phyloP scores from a whole-genome alignment of 2,113 vertebrate genomes.

The Bos indicus region DNA sequence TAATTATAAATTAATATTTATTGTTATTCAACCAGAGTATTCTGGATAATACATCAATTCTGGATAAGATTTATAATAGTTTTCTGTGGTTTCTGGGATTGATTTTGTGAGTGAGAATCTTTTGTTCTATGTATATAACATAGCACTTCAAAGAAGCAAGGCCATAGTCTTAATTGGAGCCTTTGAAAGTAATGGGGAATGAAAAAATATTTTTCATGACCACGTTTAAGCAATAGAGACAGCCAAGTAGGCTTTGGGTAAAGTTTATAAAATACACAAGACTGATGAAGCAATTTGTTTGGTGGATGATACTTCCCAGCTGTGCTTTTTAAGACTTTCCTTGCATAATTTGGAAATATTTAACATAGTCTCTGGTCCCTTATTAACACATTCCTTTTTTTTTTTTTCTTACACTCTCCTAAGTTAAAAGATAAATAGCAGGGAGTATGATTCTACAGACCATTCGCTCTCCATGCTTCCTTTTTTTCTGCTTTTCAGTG shows the following conservation, averaged over 20 bases:
- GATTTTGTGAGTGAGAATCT: background rate
- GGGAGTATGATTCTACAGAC: background rate
- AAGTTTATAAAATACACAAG: background rate
- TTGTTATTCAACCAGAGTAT: background rate
- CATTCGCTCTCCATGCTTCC: background rate
- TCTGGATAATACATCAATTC: background rate
- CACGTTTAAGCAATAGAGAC: conserved; percentile 41
- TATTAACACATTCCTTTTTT: background rate
- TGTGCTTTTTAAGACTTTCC: conserved; percentile 6
- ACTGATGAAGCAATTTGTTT: background rate
- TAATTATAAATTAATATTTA: background rate
- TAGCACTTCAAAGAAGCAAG: background rate
- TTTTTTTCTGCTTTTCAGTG: background rate
- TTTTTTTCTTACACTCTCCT: background rate
- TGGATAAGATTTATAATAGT: background rate
- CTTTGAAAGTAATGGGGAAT: conserved; percentile 31
- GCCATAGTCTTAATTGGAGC: rapidly evolving
- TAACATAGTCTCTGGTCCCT: background rate
- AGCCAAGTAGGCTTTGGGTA: background rate
- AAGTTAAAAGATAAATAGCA: background rate
- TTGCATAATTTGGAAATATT: conserved; percentile 19
- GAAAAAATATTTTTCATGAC: background rate
- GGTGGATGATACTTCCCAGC: background rate
- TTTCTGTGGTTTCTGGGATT: background rate
- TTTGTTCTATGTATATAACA: background rate